Base-by-base conservation (phyloP, 2,888 invertebrate species). In the Trichogramma evanescens region DNA sequence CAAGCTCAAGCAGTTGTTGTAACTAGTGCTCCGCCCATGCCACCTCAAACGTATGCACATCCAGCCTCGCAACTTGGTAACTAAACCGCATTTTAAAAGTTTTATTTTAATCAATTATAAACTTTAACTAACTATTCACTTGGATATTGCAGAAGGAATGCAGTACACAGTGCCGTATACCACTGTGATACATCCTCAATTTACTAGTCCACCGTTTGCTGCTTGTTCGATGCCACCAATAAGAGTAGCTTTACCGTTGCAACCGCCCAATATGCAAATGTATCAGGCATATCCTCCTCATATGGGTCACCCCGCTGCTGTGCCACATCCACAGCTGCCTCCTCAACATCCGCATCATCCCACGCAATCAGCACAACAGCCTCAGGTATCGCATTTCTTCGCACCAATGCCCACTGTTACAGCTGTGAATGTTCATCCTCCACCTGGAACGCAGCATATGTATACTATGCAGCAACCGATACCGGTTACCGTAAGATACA, bases 181-280 rank as follows among this genome's bases (percentile, higher is more conserved):
- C 49, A 85, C 85, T 68, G 90, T 89, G 73, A 82, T 87, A 7
- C 89, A 88, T 68, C 84, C 85, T 5, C 84, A 84, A 44, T 79
- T 80, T 58, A 77, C 80, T 52, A 74, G 79, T 50, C 82, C 81
- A 66, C 59, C 61, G 4, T 65, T 63, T 8, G 54, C 40, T 26
- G 81, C 80, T 69, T 81, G 81, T 64, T 81, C 82, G 68, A 75
- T 82, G 77, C 81, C 82, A 65, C 80, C 80, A 45, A 80, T 80
- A 63, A 74, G 80, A 63, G 78, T 80, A 39, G 76, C 81, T 45
- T 67, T 82, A 54, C 81, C 81, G 8, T 80, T 81, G 5, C 77
- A 77, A 10, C 75, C 75, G 41, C 78, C 80, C 7, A 81, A 82
- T 65, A 78, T 82, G 73, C 82, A 81, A 68, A 81, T 83, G 80